Percentiles rank a stretch among this genome's conserved stretches.
phyloP scores from a whole-genome alignment of 2,888 invertebrate species.

The Parnassius mnemosyne region DNA sequence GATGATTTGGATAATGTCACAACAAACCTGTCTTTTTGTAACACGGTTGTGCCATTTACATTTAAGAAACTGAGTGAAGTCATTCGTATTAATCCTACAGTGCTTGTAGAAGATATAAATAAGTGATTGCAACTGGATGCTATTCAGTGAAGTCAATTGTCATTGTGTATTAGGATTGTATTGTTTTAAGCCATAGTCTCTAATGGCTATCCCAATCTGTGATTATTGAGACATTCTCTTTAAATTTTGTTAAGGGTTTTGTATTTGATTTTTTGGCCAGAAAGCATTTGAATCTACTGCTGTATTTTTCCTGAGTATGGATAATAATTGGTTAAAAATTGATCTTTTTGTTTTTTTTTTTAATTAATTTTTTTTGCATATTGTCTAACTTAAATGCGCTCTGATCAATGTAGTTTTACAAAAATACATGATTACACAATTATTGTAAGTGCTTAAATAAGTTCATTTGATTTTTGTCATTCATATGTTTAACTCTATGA shows the following conservation, averaged over 20 bases:
- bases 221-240: constrained; percentile 13
- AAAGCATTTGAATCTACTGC: constrained; percentile 3
- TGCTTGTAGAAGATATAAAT: constrained; percentile 62
- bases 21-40: constrained; percentile 76
- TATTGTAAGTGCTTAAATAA: too few relatives aligned
- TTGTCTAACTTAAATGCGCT: too few relatives aligned
- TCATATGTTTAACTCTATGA: too few relatives aligned
- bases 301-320: background rate
- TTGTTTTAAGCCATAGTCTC: constrained; percentile 15
- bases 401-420: too few relatives aligned
- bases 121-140: constrained; percentile 12
- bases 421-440: too few relatives aligned
- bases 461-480: too few relatives aligned
- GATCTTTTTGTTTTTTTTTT: too few relatives aligned
- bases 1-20: constrained; percentile 65
- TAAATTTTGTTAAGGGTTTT: background rate
- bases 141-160: background rate
- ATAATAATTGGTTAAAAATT: background rate
- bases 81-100: constrained; percentile 72
- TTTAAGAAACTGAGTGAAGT: constrained; percentile 74
- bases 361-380: too few relatives aligned
- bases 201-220: background rate
- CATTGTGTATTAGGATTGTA: background rate
- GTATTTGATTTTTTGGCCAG: constrained; percentile 1
- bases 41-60: constrained; percentile 65